Conservation (phyloP, 1,140 invertebrate species). For the Drosophila leontia region DNA sequence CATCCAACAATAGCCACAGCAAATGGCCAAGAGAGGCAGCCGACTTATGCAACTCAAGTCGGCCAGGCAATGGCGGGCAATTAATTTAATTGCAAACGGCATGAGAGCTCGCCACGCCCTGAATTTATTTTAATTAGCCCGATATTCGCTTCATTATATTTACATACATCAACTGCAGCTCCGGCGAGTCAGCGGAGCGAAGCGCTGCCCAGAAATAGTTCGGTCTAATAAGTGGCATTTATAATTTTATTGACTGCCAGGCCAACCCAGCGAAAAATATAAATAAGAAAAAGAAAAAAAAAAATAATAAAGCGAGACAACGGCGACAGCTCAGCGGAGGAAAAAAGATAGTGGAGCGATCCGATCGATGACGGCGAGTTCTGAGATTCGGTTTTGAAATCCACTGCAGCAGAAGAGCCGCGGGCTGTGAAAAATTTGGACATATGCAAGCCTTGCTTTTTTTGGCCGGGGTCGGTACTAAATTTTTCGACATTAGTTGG, state of each 20-base stretch:
- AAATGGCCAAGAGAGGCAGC: constrained; percentile 33
- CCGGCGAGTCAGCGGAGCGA: constrained; percentile 39
- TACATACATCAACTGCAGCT: constrained; percentile 46
- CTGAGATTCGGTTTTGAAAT: constrained; percentile 69
- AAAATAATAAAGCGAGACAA: constrained; percentile 8
- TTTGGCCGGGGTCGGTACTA: constrained; percentile 53
- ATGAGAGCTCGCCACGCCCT: constrained; percentile 69
- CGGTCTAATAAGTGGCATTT: constrained; percentile 76
- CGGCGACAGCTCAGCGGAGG: constrained; percentile 5
- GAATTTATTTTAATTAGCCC: constrained; percentile 75
- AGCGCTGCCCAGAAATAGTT: constrained; percentile 63
- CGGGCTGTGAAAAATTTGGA: constrained; percentile 47
- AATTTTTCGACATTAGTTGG: constrained; percentile 75
- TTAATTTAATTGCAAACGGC: constrained; percentile 73
- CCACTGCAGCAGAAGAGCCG: constrained; percentile 70
- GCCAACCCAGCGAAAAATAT: constrained; percentile 28
- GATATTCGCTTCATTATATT: constrained; percentile 65
- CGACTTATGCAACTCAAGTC: constrained; percentile 59
- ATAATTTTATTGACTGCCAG: constrained; percentile 78
- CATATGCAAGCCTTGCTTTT: constrained; percentile 54
- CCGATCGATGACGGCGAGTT: constrained; percentile 45
- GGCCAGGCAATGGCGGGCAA: constrained; percentile 49
- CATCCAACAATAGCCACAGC: constrained; percentile 36
- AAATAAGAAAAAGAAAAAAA: not conserved
- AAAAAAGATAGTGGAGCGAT: constrained; percentile 30